A percentile compares a stretch with the other conserved stretches of the same genome.
phyloP scores from a whole-genome alignment of 2,888 invertebrate species.

The Sicus ferrugineus region DNA sequence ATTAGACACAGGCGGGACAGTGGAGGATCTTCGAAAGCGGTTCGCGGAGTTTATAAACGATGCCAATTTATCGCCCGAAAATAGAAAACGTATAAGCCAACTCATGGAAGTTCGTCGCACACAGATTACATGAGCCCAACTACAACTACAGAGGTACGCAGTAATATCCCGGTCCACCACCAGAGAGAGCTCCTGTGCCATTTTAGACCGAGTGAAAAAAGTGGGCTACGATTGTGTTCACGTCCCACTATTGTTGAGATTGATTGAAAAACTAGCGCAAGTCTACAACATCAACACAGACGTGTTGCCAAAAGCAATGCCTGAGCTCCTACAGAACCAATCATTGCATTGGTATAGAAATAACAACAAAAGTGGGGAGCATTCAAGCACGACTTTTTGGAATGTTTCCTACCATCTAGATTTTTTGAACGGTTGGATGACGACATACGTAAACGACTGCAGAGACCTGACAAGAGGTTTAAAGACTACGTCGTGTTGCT shows the following conservation, averaged over 20 bases:
- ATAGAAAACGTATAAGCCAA: no score
- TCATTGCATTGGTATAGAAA: background rate
- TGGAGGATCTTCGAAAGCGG: no score
- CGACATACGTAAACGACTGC: no score
- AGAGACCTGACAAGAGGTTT: no score
- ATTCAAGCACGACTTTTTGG: background rate
- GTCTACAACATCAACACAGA: background rate
- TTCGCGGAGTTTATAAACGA: no score
- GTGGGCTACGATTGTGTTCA: background rate
- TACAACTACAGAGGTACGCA: background rate
- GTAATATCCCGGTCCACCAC: background rate
- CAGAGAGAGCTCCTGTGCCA: background rate
- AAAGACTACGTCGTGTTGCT: conserved; percentile 1
- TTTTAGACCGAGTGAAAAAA: background rate
- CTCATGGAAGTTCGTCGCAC: no score
- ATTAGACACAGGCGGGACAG: no score
- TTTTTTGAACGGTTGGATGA: background rate
- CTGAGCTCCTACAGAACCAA: background rate
- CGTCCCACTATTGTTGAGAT: background rate
- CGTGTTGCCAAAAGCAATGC: background rate
- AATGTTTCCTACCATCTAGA: background rate
- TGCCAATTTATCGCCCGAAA: no score
- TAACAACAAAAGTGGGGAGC: background rate
- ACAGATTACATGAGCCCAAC: background rate
- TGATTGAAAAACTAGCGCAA: background rate